phyloP scores from a whole-genome alignment of 2,113 vertebrate genomes.

The Psittacus erithacus region DNA sequence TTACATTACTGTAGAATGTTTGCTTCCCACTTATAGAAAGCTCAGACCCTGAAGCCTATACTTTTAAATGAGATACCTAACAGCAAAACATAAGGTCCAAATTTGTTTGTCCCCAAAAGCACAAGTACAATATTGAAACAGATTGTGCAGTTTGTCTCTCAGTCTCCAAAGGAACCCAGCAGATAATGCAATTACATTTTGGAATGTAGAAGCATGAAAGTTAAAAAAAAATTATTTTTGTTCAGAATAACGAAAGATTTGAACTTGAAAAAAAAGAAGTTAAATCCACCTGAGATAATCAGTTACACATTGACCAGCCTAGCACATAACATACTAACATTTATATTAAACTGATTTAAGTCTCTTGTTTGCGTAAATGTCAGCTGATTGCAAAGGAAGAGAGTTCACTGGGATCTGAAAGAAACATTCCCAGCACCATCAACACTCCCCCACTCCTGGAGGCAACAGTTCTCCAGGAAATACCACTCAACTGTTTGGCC shows the following conservation, averaged over 20 bases:
- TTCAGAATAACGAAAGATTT: background rate
- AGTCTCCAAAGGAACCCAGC: background rate
- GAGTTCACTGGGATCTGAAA: background rate
- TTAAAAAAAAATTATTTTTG: background rate
- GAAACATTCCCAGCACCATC: background rate
- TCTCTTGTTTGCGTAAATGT: background rate
- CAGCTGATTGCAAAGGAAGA: background rate
- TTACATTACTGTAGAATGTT: background rate
- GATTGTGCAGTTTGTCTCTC: background rate
- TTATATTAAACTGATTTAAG: background rate
- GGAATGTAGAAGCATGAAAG: background rate
- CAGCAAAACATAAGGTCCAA: background rate
- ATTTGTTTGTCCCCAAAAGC: background rate
- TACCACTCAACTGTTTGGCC: background rate
- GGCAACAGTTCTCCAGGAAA: background rate
- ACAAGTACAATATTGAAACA: background rate
- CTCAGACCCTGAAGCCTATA: background rate
- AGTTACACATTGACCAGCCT: background rate
- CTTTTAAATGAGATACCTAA: background rate
- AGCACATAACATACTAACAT: background rate
- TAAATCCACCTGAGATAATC: background rate
- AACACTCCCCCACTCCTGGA: background rate
- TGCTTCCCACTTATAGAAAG: background rate
- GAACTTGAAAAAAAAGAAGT: background rate
- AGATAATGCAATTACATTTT: background rate